Conservation (phyloP, 2,113 vertebrate genomes). For the Axis porcinus region DNA sequence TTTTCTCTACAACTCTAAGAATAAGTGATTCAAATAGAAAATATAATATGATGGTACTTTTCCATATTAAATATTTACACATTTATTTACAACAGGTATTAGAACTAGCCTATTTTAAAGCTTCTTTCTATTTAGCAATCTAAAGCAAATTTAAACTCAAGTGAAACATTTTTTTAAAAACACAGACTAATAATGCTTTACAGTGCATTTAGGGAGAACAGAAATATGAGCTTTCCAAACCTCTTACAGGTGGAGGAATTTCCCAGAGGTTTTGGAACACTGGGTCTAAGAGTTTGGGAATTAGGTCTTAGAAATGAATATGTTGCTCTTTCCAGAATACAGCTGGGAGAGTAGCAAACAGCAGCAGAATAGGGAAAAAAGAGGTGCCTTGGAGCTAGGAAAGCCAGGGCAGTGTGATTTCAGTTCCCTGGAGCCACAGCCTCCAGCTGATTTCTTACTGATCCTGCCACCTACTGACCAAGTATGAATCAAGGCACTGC, state of each 20-base stretch:
- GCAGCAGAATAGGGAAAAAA: neutral
- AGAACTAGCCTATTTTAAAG: neutral
- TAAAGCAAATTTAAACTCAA: neutral
- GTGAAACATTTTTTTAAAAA: constrained; percentile 21
- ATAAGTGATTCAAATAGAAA: constrained; percentile 20
- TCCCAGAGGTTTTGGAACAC: constrained; percentile 1
- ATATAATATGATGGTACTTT: neutral
- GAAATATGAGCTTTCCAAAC: neutral
- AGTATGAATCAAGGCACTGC: neutral
- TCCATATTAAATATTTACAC: constrained; percentile 15
- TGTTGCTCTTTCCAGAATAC: neutral
- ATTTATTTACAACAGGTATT: constrained; percentile 30
- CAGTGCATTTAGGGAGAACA: neutral
- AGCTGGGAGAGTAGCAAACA: neutral
- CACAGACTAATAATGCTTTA: neutral
- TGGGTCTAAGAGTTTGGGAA: neutral
- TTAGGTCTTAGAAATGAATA: neutral
- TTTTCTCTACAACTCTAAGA: neutral
- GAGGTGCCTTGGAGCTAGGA: neutral
- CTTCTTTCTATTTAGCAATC: neutral
- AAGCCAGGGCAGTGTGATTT: neutral
- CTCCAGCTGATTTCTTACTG: neutral
- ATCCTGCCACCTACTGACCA: constrained; percentile 26
- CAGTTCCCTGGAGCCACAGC: neutral
- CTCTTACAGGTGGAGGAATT: neutral